These are phyloP conservation scores for Lamellibrachia luymesi DNA, from an alignment of 1,140 invertebrate species.

Conservation along the genomic window DNA sequence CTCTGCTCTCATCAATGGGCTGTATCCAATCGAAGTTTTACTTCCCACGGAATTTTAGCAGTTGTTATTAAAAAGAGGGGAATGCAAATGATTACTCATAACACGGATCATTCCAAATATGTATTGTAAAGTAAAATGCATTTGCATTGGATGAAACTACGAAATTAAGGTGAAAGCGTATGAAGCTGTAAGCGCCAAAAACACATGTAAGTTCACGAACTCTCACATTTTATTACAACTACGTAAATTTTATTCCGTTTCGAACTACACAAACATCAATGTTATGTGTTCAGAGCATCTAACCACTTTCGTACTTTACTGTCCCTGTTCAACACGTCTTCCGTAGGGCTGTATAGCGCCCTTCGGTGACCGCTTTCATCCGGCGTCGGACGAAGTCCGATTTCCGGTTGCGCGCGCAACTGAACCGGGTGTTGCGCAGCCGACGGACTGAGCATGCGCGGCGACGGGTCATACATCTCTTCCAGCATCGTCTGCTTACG, in stretches of 20 bases:
- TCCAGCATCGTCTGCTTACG: background rate
- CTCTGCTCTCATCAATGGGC: background rate
- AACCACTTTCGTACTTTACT: background rate
- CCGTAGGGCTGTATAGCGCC: background rate
- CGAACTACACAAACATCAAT: background rate
- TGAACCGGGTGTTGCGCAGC: background rate
- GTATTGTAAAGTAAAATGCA: background rate
- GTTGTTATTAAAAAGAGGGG: background rate
- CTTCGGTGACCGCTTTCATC: background rate
- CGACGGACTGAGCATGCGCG: slow-evolving; percentile 2
- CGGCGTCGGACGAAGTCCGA: background rate
- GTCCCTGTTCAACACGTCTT: background rate
- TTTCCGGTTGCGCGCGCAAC: background rate
- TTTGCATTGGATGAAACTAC: background rate
- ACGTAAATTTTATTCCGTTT: background rate
- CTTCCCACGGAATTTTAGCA: background rate
- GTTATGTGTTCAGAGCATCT: background rate
- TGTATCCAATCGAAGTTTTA: background rate
- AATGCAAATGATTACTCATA: background rate
- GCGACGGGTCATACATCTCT: background rate
- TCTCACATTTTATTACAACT: slow-evolving; percentile 1
- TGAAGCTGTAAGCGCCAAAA: background rate
- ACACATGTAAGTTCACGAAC: background rate
- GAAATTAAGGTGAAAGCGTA: background rate
- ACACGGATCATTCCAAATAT: background rate